Evolutionary conservation across 2,113 vertebrate genomes (phyloP).

Genomic region (Lipotes vexillifer): DNA sequence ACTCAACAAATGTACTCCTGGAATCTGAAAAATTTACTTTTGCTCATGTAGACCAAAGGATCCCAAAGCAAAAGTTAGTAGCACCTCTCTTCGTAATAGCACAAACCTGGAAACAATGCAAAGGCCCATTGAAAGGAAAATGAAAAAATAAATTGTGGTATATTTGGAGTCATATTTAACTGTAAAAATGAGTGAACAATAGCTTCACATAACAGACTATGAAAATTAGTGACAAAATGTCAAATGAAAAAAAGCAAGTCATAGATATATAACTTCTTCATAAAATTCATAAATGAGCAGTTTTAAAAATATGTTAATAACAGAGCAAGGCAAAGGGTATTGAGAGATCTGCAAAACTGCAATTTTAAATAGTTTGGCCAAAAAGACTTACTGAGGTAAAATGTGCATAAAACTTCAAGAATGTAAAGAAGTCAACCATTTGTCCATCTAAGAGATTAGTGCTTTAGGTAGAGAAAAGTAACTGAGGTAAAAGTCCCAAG

Average conservation of each 20-base stretch:
- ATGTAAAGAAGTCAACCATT: background rate
- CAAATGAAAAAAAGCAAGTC: background rate
- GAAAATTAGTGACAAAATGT: background rate
- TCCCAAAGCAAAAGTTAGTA: background rate
- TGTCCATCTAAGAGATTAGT: background rate
- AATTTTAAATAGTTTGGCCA: background rate
- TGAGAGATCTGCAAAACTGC: background rate
- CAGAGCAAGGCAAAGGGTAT: background rate
- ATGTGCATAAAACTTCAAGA: background rate
- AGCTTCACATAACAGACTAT: background rate
- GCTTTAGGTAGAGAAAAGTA: background rate
- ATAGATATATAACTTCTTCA: background rate
- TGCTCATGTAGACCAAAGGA: background rate
- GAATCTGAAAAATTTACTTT: background rate
- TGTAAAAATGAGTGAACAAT: background rate
- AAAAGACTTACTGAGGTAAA: background rate
- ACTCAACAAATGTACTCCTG: background rate
- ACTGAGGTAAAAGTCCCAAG: background rate
- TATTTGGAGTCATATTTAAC: background rate
- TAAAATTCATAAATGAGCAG: background rate
- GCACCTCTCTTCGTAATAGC: background rate
- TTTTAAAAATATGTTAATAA: background rate
- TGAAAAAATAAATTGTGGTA: background rate
- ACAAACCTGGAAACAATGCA: background rate
- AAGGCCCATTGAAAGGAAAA: background rate